A percentile compares a stretch with the other conserved stretches of the same genome.
These are phyloP conservation scores for Bursaphelenchus okinawaensis DNA, from an alignment of 2,888 invertebrate species.

Conservation along the genomic window DNA sequence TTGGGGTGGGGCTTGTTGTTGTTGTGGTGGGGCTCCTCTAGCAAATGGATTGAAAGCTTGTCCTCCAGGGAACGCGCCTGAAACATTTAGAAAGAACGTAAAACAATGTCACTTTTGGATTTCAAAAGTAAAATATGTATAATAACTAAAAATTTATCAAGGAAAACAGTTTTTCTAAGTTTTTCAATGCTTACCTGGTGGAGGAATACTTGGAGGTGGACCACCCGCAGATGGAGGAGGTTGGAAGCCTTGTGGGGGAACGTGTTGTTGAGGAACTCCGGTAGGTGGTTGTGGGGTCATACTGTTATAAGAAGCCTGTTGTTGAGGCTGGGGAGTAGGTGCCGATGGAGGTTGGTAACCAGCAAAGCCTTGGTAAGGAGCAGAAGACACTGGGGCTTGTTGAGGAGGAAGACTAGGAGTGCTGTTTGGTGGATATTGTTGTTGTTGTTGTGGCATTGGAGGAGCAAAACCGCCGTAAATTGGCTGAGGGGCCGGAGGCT, in stretches of 20 bases:
- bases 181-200: neutral
- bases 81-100: no score
- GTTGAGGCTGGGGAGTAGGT: neutral
- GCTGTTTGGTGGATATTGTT: neutral
- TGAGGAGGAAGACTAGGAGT: neutral
- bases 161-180: no score
- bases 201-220: slow-evolving; percentile 4
- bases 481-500: neutral
- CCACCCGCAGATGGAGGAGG: neutral
- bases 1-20: neutral
- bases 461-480: neutral
- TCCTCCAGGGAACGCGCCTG: neutral
- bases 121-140: neutral
- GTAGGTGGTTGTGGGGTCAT: neutral
- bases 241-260: slow-evolving; percentile 1
- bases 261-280: neutral
- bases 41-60: neutral
- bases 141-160: no score
- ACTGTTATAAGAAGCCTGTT: neutral
- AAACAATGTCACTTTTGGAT: no score
- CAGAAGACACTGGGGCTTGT: neutral
- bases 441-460: neutral
- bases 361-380: neutral
- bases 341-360: slow-evolving; percentile 2
- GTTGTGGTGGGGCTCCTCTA: no score